Evolutionary conservation across 1,140 invertebrate genomes (phyloP).

Genomic region (Papilio machaon): DNA sequence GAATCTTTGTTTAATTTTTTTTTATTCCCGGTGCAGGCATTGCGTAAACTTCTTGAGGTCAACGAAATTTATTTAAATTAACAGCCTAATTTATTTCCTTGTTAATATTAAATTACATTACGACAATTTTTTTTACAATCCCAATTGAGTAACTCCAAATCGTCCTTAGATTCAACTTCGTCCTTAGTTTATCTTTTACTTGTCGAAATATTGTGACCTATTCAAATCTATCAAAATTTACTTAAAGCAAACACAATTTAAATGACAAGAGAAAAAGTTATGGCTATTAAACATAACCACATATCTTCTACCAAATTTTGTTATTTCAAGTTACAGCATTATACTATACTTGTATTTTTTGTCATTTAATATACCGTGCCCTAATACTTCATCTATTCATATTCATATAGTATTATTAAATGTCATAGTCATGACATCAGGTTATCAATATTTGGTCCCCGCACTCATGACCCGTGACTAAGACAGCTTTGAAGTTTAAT

Average conservation of each 20-base stretch:
- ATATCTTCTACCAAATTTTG: neutral
- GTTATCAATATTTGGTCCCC: neutral
- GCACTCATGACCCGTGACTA: neutral
- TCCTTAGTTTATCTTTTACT: too few relatives aligned
- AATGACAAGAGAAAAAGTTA: neutral
- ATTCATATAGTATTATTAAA: too few relatives aligned
- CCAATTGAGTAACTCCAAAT: too few relatives aligned
- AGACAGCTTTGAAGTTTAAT: too few relatives aligned
- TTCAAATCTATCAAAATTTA: too few relatives aligned
- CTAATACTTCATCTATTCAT: too few relatives aligned
- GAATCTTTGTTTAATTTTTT: constrained; percentile 26
- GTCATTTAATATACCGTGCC: neutral
- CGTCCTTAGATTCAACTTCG: too few relatives aligned
- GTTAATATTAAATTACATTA: neutral
- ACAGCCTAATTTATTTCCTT: neutral
- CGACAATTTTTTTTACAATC: too few relatives aligned
- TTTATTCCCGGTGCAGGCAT: neutral
- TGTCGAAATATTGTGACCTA: too few relatives aligned
- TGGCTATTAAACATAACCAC: neutral
- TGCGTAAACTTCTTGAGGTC: neutral
- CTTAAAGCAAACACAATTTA: neutral
- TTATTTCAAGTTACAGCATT: neutral
- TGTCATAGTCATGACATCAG: neutral
- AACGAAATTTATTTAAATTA: neutral
- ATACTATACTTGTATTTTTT: neutral